These are phyloP conservation scores for Axinella damicornis DNA, from an alignment of 37 sponge, comb jelly and placozoan species.

Conservation along the genomic window DNA sequence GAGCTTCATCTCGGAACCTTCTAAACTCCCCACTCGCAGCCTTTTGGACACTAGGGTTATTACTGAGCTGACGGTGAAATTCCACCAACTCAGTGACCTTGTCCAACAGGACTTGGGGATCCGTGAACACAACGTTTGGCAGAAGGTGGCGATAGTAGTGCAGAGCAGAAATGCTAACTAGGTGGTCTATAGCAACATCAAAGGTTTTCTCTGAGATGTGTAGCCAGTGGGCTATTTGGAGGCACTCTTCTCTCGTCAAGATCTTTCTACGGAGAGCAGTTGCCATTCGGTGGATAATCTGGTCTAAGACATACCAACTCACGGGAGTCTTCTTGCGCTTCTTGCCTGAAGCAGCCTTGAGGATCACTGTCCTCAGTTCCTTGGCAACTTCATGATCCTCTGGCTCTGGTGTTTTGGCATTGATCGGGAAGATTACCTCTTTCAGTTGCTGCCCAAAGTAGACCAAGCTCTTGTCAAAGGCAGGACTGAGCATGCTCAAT, in stretches of 20 bases:
- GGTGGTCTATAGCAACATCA: background rate
- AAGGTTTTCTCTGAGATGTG: background rate
- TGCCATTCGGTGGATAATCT: background rate
- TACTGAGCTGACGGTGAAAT: background rate
- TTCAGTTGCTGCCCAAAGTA: background rate
- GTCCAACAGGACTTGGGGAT: slow-evolving; percentile 1
- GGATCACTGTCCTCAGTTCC: background rate
- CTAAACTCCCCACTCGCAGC: background rate
- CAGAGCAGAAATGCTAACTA: background rate
- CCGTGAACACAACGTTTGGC: background rate
- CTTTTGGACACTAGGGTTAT: background rate
- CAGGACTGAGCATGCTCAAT: background rate
- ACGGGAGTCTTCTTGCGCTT: background rate
- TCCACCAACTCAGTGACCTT: background rate
- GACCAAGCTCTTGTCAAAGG: background rate
- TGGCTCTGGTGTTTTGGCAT: background rate
- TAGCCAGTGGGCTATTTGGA: background rate
- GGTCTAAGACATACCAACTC: background rate
- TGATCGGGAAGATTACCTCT: background rate
- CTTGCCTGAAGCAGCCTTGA: background rate
- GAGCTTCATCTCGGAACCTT: background rate
- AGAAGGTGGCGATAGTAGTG: background rate
- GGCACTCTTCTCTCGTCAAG: background rate
- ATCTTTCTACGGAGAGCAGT: background rate
- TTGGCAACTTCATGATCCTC: background rate